Conservation (phyloP, 2,113 vertebrate species). For the Pimephales promelas region DNA sequence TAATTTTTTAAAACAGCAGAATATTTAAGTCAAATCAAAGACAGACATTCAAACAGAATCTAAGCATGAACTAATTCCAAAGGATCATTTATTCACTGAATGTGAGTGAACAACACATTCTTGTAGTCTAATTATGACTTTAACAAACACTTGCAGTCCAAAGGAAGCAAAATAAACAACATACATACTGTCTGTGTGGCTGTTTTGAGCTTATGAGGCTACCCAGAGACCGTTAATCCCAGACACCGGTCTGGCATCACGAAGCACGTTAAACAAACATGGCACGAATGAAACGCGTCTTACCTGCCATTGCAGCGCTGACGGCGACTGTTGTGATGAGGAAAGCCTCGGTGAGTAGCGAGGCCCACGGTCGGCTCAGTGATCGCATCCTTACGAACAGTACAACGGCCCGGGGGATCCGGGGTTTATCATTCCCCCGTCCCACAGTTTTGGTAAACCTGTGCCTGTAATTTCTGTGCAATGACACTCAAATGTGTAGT, state of each 20-base stretch:
- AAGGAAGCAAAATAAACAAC: not conserved
- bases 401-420: slow-evolving; percentile 46
- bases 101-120: not conserved
- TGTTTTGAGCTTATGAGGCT: not conserved
- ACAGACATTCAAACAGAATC: not conserved
- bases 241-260: not conserved
- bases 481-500: not conserved
- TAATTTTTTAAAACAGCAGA: not conserved
- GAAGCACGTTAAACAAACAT: no score
- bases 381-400: slow-evolving; percentile 53
- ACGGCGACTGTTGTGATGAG: slow-evolving; percentile 52
- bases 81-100: not conserved
- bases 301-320: slow-evolving; percentile 56
- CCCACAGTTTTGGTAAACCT: slow-evolving; percentile 36
- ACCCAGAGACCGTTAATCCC: not conserved
- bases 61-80: not conserved
- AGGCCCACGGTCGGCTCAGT: slow-evolving; percentile 49
- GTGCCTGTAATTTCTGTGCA: not conserved
- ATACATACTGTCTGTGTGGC: not conserved
- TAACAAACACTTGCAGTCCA: not conserved
- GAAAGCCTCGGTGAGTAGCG: slow-evolving; percentile 59
- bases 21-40: not conserved
- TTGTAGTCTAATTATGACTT: not conserved
- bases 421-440: slow-evolving; percentile 66
- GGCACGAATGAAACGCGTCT: not conserved